Percentiles rank a stretch among this genome's conserved stretches.
phyloP scores from a whole-genome alignment of 2,888 invertebrate species.

The Cosmia trapezina region DNA sequence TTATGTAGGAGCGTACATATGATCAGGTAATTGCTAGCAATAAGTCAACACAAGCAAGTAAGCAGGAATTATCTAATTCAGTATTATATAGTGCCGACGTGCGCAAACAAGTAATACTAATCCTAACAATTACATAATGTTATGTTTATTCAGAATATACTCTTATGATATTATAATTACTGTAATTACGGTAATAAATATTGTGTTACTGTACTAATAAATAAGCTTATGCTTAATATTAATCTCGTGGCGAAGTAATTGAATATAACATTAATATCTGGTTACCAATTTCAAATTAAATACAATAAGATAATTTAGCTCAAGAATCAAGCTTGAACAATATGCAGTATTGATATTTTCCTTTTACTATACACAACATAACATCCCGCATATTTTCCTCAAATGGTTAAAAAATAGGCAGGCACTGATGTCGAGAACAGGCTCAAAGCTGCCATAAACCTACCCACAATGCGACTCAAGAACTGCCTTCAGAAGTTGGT shows the following conservation, averaged over 20 bases:
- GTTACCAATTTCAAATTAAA: no score
- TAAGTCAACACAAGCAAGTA: neutral
- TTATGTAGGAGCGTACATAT: neutral
- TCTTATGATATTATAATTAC: neutral
- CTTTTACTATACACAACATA: no score
- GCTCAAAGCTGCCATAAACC: neutral
- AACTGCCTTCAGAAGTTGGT: neutral
- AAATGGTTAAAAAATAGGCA: neutral
- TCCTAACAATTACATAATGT: neutral
- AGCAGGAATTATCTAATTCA: neutral
- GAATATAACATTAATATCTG: no score
- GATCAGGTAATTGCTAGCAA: neutral
- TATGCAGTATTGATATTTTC: no score
- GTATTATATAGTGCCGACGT: neutral
- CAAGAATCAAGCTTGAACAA: no score
- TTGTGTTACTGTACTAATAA: no score
- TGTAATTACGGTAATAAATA: neutral
- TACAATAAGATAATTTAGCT: no score
- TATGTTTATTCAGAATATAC: neutral
- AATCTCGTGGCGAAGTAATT: no score
- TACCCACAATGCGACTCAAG: neutral
- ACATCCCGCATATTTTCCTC: no score
- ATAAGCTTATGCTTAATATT: no score
- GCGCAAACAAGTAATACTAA: conserved; percentile 16
- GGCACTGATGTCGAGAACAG: neutral